Base-by-base conservation (phyloP, 2,113 vertebrate species). In the Tyto alba region DNA sequence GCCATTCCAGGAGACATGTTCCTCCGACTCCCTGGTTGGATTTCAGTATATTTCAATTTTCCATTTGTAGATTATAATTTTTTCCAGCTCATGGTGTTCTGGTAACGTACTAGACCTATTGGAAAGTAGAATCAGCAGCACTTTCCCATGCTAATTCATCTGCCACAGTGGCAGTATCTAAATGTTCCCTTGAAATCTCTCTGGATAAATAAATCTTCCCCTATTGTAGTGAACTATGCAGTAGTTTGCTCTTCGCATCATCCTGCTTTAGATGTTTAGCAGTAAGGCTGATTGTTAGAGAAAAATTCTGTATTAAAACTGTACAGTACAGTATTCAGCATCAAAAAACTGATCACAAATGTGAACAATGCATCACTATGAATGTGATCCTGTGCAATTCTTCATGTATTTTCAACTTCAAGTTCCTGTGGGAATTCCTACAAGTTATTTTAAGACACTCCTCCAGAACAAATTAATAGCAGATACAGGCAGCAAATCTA, bases 21-120 rank as follows among this genome's bases (percentile, higher is more conserved):
- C 93, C 92, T 97, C 50, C 0, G 45, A 88, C 82, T 93, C 90
- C 67, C 76, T 88, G 89, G 96, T 97, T 94, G 88, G 71, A 94
- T 97, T 96, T 96, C 94, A 97, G 79, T 95, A 90, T 97, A 95
- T 95, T 97, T 95, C 87, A 93, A 85, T 94, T 97, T 97, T 97
- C 95, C 95, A 96, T 96, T 95, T 97, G 87, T 89, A 95, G 80
- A 92, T 96, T 97, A 94, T 96, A 97, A 92, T 96, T 96, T 96
- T 97, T 97, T 96, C 96, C 97, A 96, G 82, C 60, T 93, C 93
- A 53, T 93, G 60, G 48, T 89, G 66, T 87, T 94, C 91, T 95
- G 72, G 89, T 97, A 93, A 95, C 1, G 1, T 63, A 72, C 68
- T 95, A 76, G 85, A 60, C 76, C 92, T 92, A 63, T 45, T 92